These are phyloP conservation scores for Urocolius indicus DNA, from an alignment of 2,113 vertebrate species.

Conservation along the genomic window DNA sequence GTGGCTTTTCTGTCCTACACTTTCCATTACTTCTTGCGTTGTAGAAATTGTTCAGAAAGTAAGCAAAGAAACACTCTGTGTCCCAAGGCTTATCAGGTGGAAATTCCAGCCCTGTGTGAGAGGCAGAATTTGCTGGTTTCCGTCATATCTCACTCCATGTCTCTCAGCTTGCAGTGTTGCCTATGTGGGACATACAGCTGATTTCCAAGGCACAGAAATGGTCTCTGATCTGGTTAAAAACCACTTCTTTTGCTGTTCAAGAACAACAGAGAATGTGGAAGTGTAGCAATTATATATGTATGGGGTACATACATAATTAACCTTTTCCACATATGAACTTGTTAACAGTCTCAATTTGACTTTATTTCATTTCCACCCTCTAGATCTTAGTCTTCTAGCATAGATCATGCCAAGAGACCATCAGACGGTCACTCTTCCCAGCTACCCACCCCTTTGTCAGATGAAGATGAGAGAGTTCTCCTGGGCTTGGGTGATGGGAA, in stretches of 20 bases:
- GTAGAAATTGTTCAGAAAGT: neutral
- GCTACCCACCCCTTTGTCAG: neutral
- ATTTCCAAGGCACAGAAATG: neutral
- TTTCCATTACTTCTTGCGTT: neutral
- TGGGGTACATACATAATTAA: too few relatives aligned
- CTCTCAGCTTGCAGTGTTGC: rapidly evolving
- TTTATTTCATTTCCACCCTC: neutral
- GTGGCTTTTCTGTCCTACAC: neutral
- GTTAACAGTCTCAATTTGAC: neutral
- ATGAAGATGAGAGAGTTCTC: too few relatives aligned
- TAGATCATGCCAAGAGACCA: neutral
- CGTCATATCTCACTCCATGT: neutral
- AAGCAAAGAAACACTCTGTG: rapidly evolving
- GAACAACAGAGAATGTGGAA: neutral
- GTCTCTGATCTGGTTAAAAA: neutral
- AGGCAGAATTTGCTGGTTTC: neutral
- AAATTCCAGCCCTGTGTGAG: neutral
- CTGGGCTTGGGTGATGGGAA: neutral
- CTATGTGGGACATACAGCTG: rapidly evolving
- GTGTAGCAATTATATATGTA: too few relatives aligned
- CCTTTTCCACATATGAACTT: neutral
- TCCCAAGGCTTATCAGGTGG: rapidly evolving
- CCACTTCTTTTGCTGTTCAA: neutral
- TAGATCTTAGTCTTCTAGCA: neutral
- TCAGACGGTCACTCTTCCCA: rapidly evolving